A percentile compares a stretch with the other conserved stretches of the same genome.
These are phyloP conservation scores for Lathronympha strigana DNA, from an alignment of 2,888 invertebrate species.

Conservation along the genomic window DNA sequence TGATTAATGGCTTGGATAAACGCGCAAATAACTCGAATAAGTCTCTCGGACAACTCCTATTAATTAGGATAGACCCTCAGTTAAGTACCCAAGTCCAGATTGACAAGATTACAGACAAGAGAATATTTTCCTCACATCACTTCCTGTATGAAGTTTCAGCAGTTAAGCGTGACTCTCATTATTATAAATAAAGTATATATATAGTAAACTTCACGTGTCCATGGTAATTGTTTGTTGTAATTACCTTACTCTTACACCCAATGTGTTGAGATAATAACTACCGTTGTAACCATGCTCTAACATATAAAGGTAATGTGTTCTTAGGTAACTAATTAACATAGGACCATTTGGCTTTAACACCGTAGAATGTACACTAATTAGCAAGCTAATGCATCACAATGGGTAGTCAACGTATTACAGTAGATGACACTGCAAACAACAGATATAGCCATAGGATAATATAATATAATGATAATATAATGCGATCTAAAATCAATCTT, in stretches of 20 bases:
- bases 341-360: background rate
- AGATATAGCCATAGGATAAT: too few species aligned
- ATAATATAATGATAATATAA: too few species aligned
- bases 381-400: background rate
- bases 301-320: background rate
- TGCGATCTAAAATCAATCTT: too few species aligned
- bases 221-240: conserved; percentile 24
- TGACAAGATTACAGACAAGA: too few species aligned
- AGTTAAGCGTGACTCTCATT: conserved; percentile 16
- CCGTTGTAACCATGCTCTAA: background rate
- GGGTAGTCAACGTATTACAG: background rate
- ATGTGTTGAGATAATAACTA: background rate
- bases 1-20: too few species aligned
- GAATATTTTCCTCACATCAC: conserved; percentile 9
- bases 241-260: conserved; percentile 4
- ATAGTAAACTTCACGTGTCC: conserved; percentile 16
- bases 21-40: too few species aligned
- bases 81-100: too few species aligned
- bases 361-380: background rate
- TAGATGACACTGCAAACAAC: background rate
- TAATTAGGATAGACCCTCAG: too few species aligned
- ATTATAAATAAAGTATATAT: background rate
- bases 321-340: background rate
- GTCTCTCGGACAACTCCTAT: too few species aligned
- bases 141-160: conserved; percentile 5